These are phyloP conservation scores for Palythoa grandis DNA, from an alignment of 92 coral and sea anemone genomes.

Conservation along the genomic window DNA sequence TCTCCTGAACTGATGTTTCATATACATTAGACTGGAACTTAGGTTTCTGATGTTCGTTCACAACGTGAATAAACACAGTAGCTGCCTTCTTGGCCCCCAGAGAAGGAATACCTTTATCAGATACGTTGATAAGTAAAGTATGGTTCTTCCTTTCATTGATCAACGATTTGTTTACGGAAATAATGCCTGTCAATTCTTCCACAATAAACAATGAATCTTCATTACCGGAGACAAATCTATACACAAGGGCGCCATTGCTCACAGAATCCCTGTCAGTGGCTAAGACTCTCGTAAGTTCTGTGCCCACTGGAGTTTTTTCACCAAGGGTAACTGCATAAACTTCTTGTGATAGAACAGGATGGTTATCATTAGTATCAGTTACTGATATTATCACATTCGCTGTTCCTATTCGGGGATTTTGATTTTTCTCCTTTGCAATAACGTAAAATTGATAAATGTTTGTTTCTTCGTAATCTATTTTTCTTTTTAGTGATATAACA, in stretches of 20 bases:
- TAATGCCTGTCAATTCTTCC: conserved; percentile 42
- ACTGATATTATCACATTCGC: conserved; percentile 46
- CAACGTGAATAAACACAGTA: conserved; percentile 42
- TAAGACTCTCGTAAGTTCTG: conserved; percentile 28
- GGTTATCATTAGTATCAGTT: conserved; percentile 63
- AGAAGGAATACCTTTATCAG: conserved; percentile 55
- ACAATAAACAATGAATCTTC: conserved; percentile 43
- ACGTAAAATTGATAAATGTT: conserved; percentile 57
- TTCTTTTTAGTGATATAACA: conserved; percentile 33
- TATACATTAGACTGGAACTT: conserved; percentile 41
- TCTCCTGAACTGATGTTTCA: conserved; percentile 46
- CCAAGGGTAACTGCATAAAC: conserved; percentile 49
- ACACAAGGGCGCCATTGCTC: conserved; percentile 48
- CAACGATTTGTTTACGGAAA: conserved; percentile 40
- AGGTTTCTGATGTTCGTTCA: conserved; percentile 47
- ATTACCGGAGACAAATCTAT: conserved; percentile 50
- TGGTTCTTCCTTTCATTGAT: conserved; percentile 39
- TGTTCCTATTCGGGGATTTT: conserved; percentile 44
- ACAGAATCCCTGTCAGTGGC: conserved; percentile 60
- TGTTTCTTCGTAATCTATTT: conserved; percentile 53
- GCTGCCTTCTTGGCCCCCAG: conserved; percentile 43
- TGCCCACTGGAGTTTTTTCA: conserved; percentile 46
- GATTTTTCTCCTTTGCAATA: conserved; percentile 38
- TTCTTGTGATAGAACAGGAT: conserved; percentile 46
- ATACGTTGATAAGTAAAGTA: conserved; percentile 39